Evolutionary conservation across 2,888 invertebrate genomes (phyloP).

Genomic region (Agrotis ipsilon): DNA sequence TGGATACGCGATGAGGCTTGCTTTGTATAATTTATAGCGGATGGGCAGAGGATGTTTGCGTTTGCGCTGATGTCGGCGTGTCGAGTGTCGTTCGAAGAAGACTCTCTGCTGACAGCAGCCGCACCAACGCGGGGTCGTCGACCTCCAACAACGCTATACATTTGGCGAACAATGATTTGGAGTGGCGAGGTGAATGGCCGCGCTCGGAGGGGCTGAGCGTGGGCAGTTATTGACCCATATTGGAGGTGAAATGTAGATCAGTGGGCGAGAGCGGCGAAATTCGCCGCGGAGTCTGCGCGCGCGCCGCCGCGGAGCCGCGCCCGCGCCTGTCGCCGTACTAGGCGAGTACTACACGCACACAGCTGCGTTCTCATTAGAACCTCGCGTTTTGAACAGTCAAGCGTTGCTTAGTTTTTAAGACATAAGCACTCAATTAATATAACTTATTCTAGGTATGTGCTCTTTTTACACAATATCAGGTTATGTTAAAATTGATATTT

Average conservation of each 20-base stretch:
- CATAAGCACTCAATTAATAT: slow-evolving; percentile 2
- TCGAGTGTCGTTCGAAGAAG: slow-evolving; percentile 89
- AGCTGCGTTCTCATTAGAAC: slow-evolving; percentile 37
- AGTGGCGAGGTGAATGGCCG: slow-evolving; percentile 90
- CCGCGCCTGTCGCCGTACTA: slow-evolving; percentile 41
- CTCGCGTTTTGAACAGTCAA: slow-evolving; percentile 30
- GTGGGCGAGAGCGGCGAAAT: slow-evolving; percentile 91
- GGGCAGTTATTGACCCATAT: slow-evolving; percentile 91
- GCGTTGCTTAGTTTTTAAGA: slow-evolving; percentile 8
- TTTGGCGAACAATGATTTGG: slow-evolving; percentile 91
- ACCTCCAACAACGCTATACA: slow-evolving; percentile 87
- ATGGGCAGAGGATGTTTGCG: slow-evolving; percentile 83
- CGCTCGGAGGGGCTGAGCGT: slow-evolving; percentile 89
- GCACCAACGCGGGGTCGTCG: slow-evolving; percentile 83
- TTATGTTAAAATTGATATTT: background rate
- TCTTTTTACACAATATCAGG: background rate
- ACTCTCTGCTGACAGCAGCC: slow-evolving; percentile 79
- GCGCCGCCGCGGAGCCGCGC: slow-evolving; percentile 61
- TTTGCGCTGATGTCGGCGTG: slow-evolving; percentile 79
- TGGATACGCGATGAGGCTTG: slow-evolving; percentile 60
- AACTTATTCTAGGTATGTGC: background rate
- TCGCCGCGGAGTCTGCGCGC: slow-evolving; percentile 82
- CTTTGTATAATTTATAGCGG: slow-evolving; percentile 60
- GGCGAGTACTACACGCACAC: slow-evolving; percentile 40
- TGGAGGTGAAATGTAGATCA: slow-evolving; percentile 91